A percentile compares a stretch with the other conserved stretches of the same genome.
These are phyloP conservation scores for Phalanger gymnotis DNA, from an alignment of 2,797 vertebrate species.

Conservation along the genomic window DNA sequence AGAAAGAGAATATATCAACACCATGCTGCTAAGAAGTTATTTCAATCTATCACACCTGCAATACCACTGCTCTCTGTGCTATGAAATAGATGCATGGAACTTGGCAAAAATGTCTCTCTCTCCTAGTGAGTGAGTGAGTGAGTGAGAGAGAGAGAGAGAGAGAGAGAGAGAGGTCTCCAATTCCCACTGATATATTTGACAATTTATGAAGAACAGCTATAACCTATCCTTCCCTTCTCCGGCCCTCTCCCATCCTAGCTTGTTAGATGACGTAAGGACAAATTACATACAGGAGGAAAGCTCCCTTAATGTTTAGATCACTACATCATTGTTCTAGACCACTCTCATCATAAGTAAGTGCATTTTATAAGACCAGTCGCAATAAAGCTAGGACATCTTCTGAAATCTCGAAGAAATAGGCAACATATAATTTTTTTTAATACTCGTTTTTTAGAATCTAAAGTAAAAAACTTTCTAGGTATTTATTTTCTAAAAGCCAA, in stretches of 20 bases:
- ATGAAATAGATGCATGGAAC: not conserved
- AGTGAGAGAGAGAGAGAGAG: not conserved
- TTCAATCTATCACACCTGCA: not conserved
- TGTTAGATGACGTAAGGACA: not conserved
- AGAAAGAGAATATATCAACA: not conserved
- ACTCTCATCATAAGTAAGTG: constrained; percentile 22
- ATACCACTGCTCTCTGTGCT: not conserved
- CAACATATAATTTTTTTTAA: constrained; percentile 31
- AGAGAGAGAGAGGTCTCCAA: not conserved
- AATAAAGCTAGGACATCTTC: not conserved
- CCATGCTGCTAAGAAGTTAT: not conserved
- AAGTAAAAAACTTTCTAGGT: not conserved
- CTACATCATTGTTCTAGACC: not conserved
- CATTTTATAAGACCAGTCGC: constrained; percentile 37
- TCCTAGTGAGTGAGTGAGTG: not conserved
- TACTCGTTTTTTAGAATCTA: constrained; percentile 35
- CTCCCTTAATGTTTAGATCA: constrained; percentile 30
- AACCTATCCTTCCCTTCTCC: not conserved
- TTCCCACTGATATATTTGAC: not conserved
- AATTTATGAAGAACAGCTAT: too few relatives aligned
- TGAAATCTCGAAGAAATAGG: constrained; percentile 19
- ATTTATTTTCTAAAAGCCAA: constrained; percentile 20
- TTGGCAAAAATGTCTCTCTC: not conserved
- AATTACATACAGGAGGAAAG: constrained; percentile 9
- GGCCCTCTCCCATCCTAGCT: not conserved